These are phyloP conservation scores for Pyrocoelia pectoralis DNA, from an alignment of 2,888 invertebrate genomes.

Conservation along the genomic window DNA sequence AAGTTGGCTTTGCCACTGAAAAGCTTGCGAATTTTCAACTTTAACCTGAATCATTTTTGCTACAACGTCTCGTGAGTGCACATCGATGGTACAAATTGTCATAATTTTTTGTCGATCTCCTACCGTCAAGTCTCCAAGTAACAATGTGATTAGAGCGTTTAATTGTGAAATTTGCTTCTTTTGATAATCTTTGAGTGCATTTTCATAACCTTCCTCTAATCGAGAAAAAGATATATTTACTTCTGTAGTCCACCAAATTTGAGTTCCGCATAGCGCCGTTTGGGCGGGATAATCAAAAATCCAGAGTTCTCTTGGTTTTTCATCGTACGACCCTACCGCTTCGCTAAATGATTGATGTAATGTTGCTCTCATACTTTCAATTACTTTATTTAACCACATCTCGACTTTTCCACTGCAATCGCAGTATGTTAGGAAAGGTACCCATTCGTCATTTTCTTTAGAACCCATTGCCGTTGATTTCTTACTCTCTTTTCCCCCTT, in stretches of 20 bases:
- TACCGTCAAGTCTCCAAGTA: constrained; percentile 81
- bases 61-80: constrained; percentile 94
- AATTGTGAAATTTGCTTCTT: constrained; percentile 87
- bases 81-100: constrained; percentile 96
- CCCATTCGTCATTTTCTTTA: constrained; percentile 81
- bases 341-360: constrained; percentile 81
- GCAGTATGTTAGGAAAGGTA: constrained; percentile 75
- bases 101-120: constrained; percentile 94
- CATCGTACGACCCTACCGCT: constrained; percentile 84
- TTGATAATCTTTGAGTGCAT: constrained; percentile 91
- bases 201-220: constrained; percentile 93
- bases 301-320: constrained; percentile 90
- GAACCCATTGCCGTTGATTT: constrained; percentile 81
- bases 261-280: constrained; percentile 86
- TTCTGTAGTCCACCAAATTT: constrained; percentile 97
- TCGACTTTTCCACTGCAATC: constrained; percentile 94
- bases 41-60: constrained; percentile 84
- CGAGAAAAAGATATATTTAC: constrained; percentile 89
- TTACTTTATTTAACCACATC: constrained; percentile 86
- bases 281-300: constrained; percentile 93
- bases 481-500: constrained; percentile 65
- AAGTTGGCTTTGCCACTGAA: constrained; percentile 92
- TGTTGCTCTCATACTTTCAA: constrained; percentile 84
- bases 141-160: constrained; percentile 78
- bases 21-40: constrained; percentile 80